A percentile compares a stretch with the other conserved stretches of the same genome.
phyloP scores from a whole-genome alignment of 2,797 vertebrate species.

The Sebastes aleutianus region DNA sequence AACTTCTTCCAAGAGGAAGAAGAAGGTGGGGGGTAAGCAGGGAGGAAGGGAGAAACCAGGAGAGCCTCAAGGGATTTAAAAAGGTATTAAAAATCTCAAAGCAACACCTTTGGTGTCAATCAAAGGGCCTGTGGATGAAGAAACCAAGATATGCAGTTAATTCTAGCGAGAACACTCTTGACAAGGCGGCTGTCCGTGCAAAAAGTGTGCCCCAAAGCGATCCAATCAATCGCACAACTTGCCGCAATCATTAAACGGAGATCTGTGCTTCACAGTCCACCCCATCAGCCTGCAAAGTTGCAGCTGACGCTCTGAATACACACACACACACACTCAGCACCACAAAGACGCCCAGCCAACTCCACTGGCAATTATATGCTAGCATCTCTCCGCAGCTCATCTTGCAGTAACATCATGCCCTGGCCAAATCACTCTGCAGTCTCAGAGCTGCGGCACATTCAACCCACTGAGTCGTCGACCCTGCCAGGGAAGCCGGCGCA shows the following conservation, averaged over 20 bases:
- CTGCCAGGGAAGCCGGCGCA: not conserved
- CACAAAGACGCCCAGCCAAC: slow-evolving; percentile 17
- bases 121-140: slow-evolving; percentile 71
- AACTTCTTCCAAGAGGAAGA: slow-evolving; percentile 59
- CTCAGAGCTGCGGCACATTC: not conserved
- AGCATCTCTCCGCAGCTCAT: slow-evolving; percentile 42
- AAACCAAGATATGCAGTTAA: slow-evolving; percentile 65
- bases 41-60: slow-evolving; percentile 12
- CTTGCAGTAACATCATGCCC: slow-evolving; percentile 32
- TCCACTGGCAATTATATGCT: slow-evolving; percentile 35
- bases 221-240: slow-evolving; percentile 65
- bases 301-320: slow-evolving; percentile 45
- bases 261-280: slow-evolving; percentile 35
- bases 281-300: slow-evolving; percentile 35
- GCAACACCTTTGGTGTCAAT: slow-evolving; percentile 80
- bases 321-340: not conserved
- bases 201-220: slow-evolving; percentile 70
- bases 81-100: slow-evolving; percentile 76
- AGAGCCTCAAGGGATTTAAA: slow-evolving; percentile 59
- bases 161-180: slow-evolving; percentile 50
- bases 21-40: slow-evolving; percentile 13
- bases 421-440: slow-evolving; percentile 13
- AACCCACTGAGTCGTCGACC: not conserved
- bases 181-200: slow-evolving; percentile 60
- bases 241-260: slow-evolving; percentile 69